Evolutionary conservation across 1,140 invertebrate species (phyloP), one percentile per base, ranked within the genome.

Genomic region (Chrysopa pallens): DNA sequence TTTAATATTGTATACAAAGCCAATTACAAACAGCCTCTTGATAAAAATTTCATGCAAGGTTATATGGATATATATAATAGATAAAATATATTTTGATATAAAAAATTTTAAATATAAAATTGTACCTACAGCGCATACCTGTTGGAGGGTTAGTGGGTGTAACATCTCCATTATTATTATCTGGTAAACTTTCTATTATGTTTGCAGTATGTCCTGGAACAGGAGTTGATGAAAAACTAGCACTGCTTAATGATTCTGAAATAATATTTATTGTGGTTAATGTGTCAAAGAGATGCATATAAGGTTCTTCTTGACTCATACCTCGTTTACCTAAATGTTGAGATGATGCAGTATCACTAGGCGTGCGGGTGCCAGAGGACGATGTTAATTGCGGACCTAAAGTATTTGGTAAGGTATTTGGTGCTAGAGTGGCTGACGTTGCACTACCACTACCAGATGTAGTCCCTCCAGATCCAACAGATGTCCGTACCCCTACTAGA

Each of bases 231-330:
- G 50, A 51, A 40, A 59, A 56, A 46, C 59, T 61, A 39, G 66
- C 68, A 52, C 71, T 74, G 6, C 72, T 73, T 29, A 73, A 59
- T 6, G 73, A 74, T 54, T 74, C 73, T 73, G 56, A n/a, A 56
- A 52, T 47, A 44, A 38, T 39, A 15, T 40, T 29, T 33, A 6
- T 4, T 6, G 8, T 11, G 31, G 6, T 11, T 33, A 33, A 33
- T 2, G 2, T 33, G 6, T 4, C 8, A 33, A 33, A 33, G 2
- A 2, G 4, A 4, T 11, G n/a, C 4, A 31, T 11, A 33, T 6
- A 33, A 33, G 8, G 6, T 33, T 33, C 31, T 33, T 33, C 11
- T 31, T 31, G 6, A 31, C 6, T 7, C 31, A 11, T 33, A 33
- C 31, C 31, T 33, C 31, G 2, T 33, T 33, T 33, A 4, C 31